Conservation (phyloP, 2,888 invertebrate genomes). For the Hyppa rectilinea region DNA sequence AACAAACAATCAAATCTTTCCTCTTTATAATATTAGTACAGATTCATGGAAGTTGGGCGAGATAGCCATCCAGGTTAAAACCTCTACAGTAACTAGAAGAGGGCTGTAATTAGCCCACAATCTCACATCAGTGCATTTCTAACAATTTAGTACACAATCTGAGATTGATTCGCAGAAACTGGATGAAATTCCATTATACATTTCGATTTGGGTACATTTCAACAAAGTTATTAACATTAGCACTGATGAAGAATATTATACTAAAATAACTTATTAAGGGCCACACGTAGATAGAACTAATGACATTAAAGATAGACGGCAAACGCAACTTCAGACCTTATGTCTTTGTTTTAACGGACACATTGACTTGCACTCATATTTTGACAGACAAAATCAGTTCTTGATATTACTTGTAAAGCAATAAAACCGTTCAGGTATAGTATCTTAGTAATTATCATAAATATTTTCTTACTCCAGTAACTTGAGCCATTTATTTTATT, state of each 20-base stretch:
- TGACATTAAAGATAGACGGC: slow-evolving; percentile 60
- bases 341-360: background rate
- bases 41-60: background rate
- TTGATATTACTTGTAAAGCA: slow-evolving; percentile 70
- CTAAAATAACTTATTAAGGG: slow-evolving; percentile 24
- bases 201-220: background rate
- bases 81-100: background rate
- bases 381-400: slow-evolving; percentile 68
- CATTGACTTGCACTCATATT: slow-evolving; percentile 37
- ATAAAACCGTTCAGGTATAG: slow-evolving; percentile 77
- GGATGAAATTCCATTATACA: background rate
- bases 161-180: background rate
- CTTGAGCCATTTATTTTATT: slow-evolving; percentile 74
- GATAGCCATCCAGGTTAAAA: background rate
- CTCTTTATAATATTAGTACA: no score
- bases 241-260: slow-evolving; percentile 27
- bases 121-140: background rate
- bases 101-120: background rate
- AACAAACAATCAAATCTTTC: no score
- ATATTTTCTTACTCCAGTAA: slow-evolving; percentile 76
- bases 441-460: slow-evolving; percentile 82
- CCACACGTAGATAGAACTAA: slow-evolving; percentile 53
- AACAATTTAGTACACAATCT: background rate
- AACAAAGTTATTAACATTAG: slow-evolving; percentile 18
- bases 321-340: slow-evolving; percentile 11